Base-by-base conservation (phyloP, 2,797 vertebrate genomes). In the Bradypodion ventrale region DNA sequence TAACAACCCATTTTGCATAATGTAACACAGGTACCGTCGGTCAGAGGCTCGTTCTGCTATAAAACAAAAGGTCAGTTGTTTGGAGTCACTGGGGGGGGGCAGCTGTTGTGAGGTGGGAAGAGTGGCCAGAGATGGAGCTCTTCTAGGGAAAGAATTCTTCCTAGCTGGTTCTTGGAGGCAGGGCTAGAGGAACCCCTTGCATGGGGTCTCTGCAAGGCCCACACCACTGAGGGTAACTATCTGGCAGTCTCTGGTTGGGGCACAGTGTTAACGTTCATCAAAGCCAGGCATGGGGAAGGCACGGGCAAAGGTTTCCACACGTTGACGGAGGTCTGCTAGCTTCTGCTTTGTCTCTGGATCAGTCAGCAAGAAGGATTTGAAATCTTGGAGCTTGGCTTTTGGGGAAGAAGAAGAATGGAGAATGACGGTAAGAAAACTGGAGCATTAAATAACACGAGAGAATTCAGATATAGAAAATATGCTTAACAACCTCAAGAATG, bases 211-310 rank as follows among this genome's bases (percentile, higher is more conserved):
- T 75, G 65, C 40, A 68, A n/a, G n/a, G 70, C 9, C 42, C 3
- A 5, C 46, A 3, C 16, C 0, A 7, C 49, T 4, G 0, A 13
- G 1, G 9, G 32, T 19, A 15, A 40, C 16, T 52, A 59, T 13
- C 9, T 32, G 72, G 56, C 81, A 70, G 77, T 80, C 82, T 87
- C 78, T 66, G 60, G 29, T 23, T 32, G n/a, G 72, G 60, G 7
- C 23, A 5, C 0, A 1, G 35, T 15, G 70, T 93, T 95, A 99
- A 94, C 89, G 98, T 86, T 98, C 97, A 0, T 93, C 90, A 94
- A 99, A 99, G 63, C 98, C 98, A 0, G 98, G 98, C 98, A 99
- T 99, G 78, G 98, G 97, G 93, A 99, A 99, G 84, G 97, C 96
- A 87, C 98, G 96, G 74, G 98, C 97, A 29, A 99, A 99, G 42